Evolutionary conservation across 2,888 invertebrate species (phyloP), one percentile per base, ranked within the genome.

Genomic region (Marronus borbonicus): DNA sequence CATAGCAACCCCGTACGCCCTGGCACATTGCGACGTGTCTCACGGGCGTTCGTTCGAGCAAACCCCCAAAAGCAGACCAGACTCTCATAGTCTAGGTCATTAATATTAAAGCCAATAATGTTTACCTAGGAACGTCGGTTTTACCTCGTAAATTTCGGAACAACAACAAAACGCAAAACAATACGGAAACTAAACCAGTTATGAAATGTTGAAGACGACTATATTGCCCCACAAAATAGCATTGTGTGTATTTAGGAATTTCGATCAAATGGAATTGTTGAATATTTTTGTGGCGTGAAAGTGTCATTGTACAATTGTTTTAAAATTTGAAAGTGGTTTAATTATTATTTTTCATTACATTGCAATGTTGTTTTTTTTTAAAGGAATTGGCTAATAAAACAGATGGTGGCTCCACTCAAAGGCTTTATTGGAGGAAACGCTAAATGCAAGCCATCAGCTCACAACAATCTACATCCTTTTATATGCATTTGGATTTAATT

Each of bases 1-100:
- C 78, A 81, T 82, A 79, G 81, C 76, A 80, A 82, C 82, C 20
- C 78, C 44, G 72, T 60, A 75, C 52, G 76, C 80, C 82, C 81
- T 80, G 79, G 78, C 76, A 68, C 66, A 66, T 20, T 58, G 55
- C 74, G 24, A 68, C 60, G 70, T 58, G 60, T 60, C 72, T 60
- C 72, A 44, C 55, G 60, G 60, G 20, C 44, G 60, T 60, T 39
- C 44, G 44, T 24, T 44, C 60, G 60, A 44, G 20, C 72, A 2
- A 55, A 74, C 72, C 72, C 62, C 44, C 44, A 24, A 74, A 74
- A 55, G 60, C 60, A 74, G 72, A 60, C 72, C 60, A 74, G 72
- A 74, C 72, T 58, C 60, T 74, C 72, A 44, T 60, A 74, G 72
- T 74, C 58, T 74, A 31, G 72, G 72, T 74, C 72, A 74, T 74